phyloP scores from a whole-genome alignment of 2,113 vertebrate genomes.

The Percina caprodes region DNA sequence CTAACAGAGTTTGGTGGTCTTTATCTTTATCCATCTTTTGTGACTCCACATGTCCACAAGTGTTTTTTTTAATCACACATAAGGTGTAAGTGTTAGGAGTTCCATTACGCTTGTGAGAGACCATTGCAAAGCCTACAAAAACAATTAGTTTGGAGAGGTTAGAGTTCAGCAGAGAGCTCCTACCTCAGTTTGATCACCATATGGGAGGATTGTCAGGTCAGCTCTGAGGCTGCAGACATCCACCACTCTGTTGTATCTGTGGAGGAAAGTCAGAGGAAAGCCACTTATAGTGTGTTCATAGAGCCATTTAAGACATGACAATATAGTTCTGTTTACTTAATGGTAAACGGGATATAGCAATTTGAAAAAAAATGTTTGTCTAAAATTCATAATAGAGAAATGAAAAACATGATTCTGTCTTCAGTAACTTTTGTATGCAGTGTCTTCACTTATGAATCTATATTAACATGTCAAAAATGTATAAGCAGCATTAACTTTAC shows the following conservation, averaged over 20 bases:
- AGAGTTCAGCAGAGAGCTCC: not conserved
- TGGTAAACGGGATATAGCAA: not conserved
- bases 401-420: not conserved
- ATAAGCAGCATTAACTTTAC: too few relatives aligned
- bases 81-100: not conserved
- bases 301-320: not conserved
- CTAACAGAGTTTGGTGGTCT: not conserved
- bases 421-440: not conserved
- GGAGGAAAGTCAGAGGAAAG: not conserved
- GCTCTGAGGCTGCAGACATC: slow-evolving; percentile 79
- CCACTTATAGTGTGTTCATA: not conserved
- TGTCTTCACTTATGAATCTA: not conserved
- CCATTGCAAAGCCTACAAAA: not conserved
- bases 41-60: too few relatives aligned
- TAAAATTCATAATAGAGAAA: not conserved
- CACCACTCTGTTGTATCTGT: slow-evolving; percentile 82
- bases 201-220: slow-evolving; percentile 82
- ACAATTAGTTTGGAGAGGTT: not conserved
- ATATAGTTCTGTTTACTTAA: not conserved
- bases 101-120: not conserved
- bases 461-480: too few relatives aligned
- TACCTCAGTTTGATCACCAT: slow-evolving; percentile 87
- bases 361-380: not conserved
- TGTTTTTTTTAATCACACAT: too few relatives aligned
- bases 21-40: not conserved